Percentiles rank a stretch among this genome's conserved stretches.
These are phyloP conservation scores for Plusia festucae DNA, from an alignment of 2,888 invertebrate species.

Conservation along the genomic window DNA sequence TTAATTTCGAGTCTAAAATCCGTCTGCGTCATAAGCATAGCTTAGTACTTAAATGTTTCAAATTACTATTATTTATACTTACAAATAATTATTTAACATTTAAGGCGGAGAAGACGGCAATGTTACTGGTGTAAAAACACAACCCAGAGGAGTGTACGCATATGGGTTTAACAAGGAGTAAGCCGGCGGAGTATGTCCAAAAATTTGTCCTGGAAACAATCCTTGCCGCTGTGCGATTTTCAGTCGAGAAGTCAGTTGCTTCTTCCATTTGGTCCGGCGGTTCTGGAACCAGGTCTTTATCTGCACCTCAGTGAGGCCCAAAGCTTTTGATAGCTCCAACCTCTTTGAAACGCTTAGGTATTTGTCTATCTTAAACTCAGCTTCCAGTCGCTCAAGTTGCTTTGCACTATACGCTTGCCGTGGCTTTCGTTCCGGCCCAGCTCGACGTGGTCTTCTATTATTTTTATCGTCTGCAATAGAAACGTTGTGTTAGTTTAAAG, in stretches of 20 bases:
- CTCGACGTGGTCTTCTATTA: conserved; percentile 94
- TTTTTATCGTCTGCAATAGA: conserved; percentile 92
- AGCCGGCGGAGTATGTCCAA: conserved; percentile 89
- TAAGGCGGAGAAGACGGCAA: conserved; percentile 82
- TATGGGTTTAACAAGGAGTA: conserved; percentile 91
- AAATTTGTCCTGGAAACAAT: conserved; percentile 92
- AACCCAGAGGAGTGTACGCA: conserved; percentile 90
- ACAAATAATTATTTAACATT: conserved; percentile 12
- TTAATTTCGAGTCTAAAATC: background rate
- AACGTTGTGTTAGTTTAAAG: conserved; percentile 30
- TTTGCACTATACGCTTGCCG: conserved; percentile 98
- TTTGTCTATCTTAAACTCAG: conserved; percentile 98
- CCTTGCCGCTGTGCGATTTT: conserved; percentile 97
- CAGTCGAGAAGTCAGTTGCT: conserved; percentile 96
- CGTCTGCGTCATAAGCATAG: background rate
- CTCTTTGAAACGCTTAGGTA: conserved; percentile 98
- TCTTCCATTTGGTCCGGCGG: conserved; percentile 98
- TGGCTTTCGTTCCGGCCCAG: conserved; percentile 97
- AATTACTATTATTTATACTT: too few relatives aligned
- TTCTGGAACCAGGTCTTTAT: conserved; percentile 99
- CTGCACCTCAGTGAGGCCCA: conserved; percentile 97
- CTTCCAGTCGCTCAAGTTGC: conserved; percentile 96
- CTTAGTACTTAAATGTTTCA: background rate
- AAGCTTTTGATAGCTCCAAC: conserved; percentile 96
- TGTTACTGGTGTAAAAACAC: conserved; percentile 89